Evolutionary conservation across 30 jellyfish, hydroid and myxozoan species (phyloP).

Genomic region (Hydra vulgaris): DNA sequence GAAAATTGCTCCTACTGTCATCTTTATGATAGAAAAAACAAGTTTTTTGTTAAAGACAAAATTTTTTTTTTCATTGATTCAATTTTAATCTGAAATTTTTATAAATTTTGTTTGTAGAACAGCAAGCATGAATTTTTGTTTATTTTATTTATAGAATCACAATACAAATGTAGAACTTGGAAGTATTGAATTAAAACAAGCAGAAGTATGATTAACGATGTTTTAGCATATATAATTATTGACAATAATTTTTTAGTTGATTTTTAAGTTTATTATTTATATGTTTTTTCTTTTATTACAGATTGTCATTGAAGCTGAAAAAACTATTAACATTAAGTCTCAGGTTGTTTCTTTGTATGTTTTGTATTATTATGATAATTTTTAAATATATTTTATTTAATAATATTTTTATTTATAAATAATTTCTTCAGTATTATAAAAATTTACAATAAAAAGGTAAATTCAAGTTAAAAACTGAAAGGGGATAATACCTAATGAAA

Average conservation of each 20-base stretch:
- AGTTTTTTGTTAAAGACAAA: too few species aligned
- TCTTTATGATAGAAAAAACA: too few species aligned
- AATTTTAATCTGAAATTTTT: not conserved
- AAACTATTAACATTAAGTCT: constrained; percentile 11
- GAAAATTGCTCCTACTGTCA: too few species aligned
- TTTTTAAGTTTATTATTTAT: not conserved
- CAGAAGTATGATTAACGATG: not conserved
- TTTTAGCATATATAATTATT: too few species aligned
- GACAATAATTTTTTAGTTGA: not conserved
- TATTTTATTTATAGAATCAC: not conserved
- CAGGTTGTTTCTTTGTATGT: constrained; percentile 5
- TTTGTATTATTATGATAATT: not conserved
- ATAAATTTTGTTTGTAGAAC: not conserved
- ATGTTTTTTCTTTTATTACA: constrained; percentile 11
- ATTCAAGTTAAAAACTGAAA: too few species aligned
- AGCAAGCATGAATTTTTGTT: not conserved
- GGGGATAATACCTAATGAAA: too few species aligned
- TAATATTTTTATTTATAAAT: too few species aligned
- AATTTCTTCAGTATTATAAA: not conserved
- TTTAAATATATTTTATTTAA: too few species aligned
- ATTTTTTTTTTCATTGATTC: too few species aligned
- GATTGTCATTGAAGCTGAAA: constrained; percentile 30
- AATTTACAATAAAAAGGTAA: too few species aligned
- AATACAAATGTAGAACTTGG: not conserved
- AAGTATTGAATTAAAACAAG: not conserved